These are phyloP conservation scores for Ariolimax columbianus DNA, from an alignment of 2,888 invertebrate genomes.

Conservation along the genomic window DNA sequence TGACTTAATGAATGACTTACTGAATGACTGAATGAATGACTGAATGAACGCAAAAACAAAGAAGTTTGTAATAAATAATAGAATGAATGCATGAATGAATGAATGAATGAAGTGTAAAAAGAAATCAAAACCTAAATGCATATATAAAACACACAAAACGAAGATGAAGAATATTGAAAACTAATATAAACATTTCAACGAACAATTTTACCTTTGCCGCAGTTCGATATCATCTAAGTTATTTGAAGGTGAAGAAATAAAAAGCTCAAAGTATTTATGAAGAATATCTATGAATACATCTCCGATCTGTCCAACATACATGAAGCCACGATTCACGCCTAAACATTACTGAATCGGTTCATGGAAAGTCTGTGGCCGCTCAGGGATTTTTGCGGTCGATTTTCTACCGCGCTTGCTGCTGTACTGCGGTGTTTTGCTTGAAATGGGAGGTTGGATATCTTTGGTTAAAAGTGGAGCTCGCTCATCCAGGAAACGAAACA, in stretches of 20 bases:
- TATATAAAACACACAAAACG: too few relatives aligned
- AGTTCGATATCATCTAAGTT: too few relatives aligned
- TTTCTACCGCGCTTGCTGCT: not conserved
- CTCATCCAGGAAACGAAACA: not conserved
- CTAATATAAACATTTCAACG: too few relatives aligned
- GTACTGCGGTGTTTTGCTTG: not conserved
- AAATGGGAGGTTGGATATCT: not conserved
- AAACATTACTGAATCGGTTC: not conserved
- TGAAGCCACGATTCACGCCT: not conserved
- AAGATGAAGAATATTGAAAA: too few relatives aligned
- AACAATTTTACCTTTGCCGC: not conserved
- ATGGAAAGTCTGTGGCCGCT: not conserved
- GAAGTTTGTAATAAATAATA: too few relatives aligned
- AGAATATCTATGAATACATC: not conserved
- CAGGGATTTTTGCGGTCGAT: constrained; percentile 5
- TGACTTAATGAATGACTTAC: too few relatives aligned
- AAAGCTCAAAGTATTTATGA: not conserved
- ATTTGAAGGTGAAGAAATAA: too few relatives aligned
- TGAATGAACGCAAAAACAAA: too few relatives aligned
- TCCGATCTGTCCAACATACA: not conserved
- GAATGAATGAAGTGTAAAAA: too few relatives aligned
- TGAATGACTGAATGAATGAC: too few relatives aligned
- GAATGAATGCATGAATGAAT: too few relatives aligned
- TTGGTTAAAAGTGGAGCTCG: not conserved
- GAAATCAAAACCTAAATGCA: too few relatives aligned